Conservation (phyloP, 2,113 vertebrate genomes). For the Pseudorectes ferrugineus region DNA sequence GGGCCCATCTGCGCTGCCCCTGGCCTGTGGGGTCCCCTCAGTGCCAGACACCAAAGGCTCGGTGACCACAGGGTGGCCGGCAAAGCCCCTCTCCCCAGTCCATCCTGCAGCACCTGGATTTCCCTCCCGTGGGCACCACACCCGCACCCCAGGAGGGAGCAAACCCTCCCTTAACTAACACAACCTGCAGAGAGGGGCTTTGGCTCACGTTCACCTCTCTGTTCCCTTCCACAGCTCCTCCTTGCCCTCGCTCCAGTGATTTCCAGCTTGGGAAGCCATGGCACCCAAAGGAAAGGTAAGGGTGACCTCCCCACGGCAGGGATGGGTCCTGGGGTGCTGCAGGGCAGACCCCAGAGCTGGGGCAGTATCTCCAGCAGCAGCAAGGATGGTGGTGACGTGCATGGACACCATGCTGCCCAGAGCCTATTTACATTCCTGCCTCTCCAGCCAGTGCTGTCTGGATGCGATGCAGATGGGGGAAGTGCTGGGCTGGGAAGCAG, state of each 20-base stretch:
- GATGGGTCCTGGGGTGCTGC: rapidly evolving
- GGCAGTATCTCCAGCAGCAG: background rate
- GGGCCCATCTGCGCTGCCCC: rapidly evolving
- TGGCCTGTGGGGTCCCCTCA: rapidly evolving
- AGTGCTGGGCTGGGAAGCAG: background rate
- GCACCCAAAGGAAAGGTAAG: slow-evolving; percentile 63
- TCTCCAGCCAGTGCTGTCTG: background rate
- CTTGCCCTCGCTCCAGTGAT: background rate
- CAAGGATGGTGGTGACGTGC: background rate
- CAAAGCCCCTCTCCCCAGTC: background rate
- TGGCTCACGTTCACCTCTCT: background rate
- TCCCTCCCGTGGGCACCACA: rapidly evolving
- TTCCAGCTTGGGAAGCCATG: slow-evolving; percentile 30
- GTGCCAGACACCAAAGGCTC: background rate
- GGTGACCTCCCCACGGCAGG: rapidly evolving
- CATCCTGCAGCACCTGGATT: background rate
- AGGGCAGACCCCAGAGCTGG: background rate
- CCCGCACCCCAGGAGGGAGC: background rate
- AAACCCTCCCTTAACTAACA: background rate
- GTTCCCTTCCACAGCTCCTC: background rate
- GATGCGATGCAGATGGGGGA: background rate
- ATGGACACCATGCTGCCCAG: rapidly evolving
- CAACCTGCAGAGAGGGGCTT: background rate
- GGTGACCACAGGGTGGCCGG: background rate
- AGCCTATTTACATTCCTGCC: slow-evolving; percentile 13